These are phyloP conservation scores for Digitonthophagus gazella DNA, from an alignment of 2,888 invertebrate species.

Conservation along the genomic window DNA sequence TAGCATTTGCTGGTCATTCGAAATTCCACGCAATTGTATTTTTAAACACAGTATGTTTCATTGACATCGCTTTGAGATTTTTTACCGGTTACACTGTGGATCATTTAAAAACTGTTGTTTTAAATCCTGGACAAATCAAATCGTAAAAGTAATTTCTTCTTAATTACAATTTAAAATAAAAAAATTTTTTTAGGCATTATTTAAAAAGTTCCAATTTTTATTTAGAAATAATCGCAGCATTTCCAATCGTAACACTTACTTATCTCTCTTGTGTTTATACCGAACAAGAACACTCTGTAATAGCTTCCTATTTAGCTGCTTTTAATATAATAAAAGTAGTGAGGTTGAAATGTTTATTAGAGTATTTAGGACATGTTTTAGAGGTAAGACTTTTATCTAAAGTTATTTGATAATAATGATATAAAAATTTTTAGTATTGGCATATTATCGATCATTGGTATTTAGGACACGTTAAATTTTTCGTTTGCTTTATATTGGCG, in stretches of 20 bases:
- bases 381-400: constrained; percentile 37
- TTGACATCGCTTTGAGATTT: constrained; percentile 45
- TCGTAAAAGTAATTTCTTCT: no score
- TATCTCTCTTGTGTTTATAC: neutral
- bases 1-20: constrained; percentile 32
- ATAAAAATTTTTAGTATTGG: constrained; percentile 8
- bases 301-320: constrained; percentile 36
- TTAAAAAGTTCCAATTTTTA: constrained; percentile 39
- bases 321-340: constrained; percentile 44
- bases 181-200: constrained; percentile 40
- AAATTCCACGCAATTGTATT: neutral
- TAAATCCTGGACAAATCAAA: no score
- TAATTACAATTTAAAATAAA: neutral
- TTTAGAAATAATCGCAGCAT: constrained; percentile 41
- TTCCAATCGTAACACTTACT: constrained; percentile 33
- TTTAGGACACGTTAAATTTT: neutral
- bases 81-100: constrained; percentile 48
- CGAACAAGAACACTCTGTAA: constrained; percentile 24
- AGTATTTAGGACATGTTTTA: constrained; percentile 40
- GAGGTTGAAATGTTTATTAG: constrained; percentile 34
- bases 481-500: constrained; percentile 4
- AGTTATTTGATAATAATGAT: neutral
- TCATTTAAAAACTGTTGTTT: constrained; percentile 42
- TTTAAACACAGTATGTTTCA: constrained; percentile 39
- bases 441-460: neutral